phyloP scores from a whole-genome alignment of 2,888 invertebrate genomes.

The Liodrosophila aerea region DNA sequence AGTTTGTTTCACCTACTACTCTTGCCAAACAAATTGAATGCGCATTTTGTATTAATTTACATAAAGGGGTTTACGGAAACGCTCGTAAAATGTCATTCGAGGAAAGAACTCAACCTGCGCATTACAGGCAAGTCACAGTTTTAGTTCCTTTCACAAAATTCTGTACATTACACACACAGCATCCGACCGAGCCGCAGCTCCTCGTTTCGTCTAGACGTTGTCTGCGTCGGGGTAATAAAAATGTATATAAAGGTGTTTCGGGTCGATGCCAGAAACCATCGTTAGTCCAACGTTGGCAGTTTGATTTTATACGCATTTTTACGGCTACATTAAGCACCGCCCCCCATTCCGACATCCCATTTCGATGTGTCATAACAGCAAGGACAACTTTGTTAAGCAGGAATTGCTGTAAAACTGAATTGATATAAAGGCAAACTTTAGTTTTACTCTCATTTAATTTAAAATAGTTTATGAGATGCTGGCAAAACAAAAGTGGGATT shows the following conservation, averaged over 20 bases:
- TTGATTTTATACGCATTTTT: constrained; percentile 67
- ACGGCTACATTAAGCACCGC: constrained; percentile 53
- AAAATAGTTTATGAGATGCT: too few species aligned
- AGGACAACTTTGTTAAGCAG: too few species aligned
- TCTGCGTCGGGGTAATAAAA: constrained; percentile 58
- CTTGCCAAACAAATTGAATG: constrained; percentile 49
- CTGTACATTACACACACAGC: constrained; percentile 1
- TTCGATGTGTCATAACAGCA: too few species aligned
- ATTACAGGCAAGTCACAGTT: constrained; percentile 53
- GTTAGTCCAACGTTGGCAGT: constrained; percentile 42
- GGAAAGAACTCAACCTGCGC: constrained; percentile 41
- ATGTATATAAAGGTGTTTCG: constrained; percentile 55
- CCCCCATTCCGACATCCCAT: constrained; percentile 11
- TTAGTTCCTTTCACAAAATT: constrained; percentile 26
- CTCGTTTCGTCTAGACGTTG: constrained; percentile 54
- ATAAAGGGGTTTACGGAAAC: constrained; percentile 59
- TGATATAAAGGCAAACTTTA: too few species aligned
- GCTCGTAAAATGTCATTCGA: constrained; percentile 68
- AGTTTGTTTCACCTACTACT: constrained; percentile 20
- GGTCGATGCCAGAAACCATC: constrained; percentile 8
- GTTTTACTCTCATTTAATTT: too few species aligned
- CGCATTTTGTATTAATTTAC: constrained; percentile 67
- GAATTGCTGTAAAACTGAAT: too few species aligned
- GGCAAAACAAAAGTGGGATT: too few species aligned
- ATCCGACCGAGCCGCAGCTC: constrained; percentile 15